Conservation (phyloP, 2,113 vertebrate genomes). For the Psittacula cyanocephala region DNA sequence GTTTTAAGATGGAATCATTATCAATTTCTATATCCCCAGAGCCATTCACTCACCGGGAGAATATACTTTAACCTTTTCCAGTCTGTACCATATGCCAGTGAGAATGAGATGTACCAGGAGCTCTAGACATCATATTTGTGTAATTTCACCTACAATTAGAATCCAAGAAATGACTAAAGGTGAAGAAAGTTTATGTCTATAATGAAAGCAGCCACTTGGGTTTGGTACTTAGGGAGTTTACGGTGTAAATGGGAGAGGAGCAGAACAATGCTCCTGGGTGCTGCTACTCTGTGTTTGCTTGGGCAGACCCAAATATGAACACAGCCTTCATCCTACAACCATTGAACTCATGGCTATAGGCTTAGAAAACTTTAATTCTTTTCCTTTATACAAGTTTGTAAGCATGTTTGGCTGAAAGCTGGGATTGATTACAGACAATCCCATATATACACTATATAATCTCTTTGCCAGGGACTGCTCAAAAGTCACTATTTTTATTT, state of each 20-base stretch:
- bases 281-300: background rate
- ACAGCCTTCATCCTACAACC: background rate
- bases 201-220: background rate
- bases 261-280: background rate
- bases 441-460: background rate
- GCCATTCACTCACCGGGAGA: background rate
- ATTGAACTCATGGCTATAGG: background rate
- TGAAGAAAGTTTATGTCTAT: background rate
- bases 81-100: background rate
- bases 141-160: background rate
- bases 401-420: slow-evolving; percentile 38
- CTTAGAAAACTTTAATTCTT: background rate
- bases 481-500: slow-evolving; percentile 11
- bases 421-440: background rate
- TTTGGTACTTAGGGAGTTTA: background rate
- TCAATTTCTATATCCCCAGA: background rate
- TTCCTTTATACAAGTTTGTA: slow-evolving; percentile 18
- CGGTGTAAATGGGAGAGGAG: background rate
- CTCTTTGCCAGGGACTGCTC: slow-evolving; percentile 22
- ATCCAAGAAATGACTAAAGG: background rate
- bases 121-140: background rate
- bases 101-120: background rate
- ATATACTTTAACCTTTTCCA: background rate
- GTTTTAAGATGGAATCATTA: background rate
- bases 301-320: background rate